Base-by-base conservation (phyloP, 1,140 invertebrate genomes). In the Chironomus tepperi region DNA sequence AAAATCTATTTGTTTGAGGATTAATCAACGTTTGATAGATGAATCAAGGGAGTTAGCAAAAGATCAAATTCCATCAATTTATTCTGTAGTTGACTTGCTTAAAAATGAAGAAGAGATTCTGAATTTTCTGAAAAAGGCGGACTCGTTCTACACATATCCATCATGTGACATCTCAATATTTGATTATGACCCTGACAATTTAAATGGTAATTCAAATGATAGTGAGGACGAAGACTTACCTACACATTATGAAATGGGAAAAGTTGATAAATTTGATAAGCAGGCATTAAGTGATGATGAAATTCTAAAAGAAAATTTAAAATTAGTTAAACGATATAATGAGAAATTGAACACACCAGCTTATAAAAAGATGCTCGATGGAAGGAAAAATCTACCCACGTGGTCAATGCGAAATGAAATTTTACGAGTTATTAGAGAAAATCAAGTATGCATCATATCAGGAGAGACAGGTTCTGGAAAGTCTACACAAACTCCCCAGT, bases 401-500 rank as follows among this genome's bases (percentile, higher is more conserved):
- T 57, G 47, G 47, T 3, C 47, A 15, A 57, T 57, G 47, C 7
- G 47, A n/a, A 15, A 57, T 57, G 47, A 57, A 57, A 57, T 57
- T 12, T n/a, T 74, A 21, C 16, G 12, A 74, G 12, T 21, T 19
- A 74, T 42, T 16, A 42, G 5, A 72, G 43, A 64, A 73, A 67
- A 47, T 78, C 82, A 87, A 83, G 88, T 94, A 7, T 82, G 93
- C 65, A 86, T 95, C 9, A 90, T 95, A 74, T 91, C 91, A 77
- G 94, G 93, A 8, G 91, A 94, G 77, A 95, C 93, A 1, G 94
- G 94, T 15, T 95, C 93, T 79, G 94, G 94, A 16, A 96, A 96
- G 84, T 93, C 91, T 77, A 96, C 94, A 0, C 92, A 95, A 86
- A 89, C 98, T 19, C 94, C 95, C 1, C 96, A 98, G 82, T 97